A percentile compares a stretch with the other conserved stretches of the same genome.
Conservation (phyloP, 2,888 invertebrate genomes). For the Drosophila helvetica region DNA sequence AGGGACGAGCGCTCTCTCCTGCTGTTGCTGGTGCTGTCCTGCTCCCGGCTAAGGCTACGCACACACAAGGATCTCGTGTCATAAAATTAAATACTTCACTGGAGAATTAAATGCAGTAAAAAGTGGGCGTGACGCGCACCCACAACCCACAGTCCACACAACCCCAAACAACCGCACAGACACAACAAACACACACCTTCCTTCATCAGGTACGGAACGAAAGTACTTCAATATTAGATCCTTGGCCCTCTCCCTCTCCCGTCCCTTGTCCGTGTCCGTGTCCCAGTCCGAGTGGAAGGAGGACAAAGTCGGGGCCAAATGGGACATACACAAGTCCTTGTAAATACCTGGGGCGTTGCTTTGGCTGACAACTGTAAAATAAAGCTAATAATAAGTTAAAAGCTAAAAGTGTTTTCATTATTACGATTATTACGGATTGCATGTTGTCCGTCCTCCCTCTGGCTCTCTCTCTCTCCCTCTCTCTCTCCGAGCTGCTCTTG, state of each 20-base stretch:
- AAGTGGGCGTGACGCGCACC: slow-evolving; percentile 63
- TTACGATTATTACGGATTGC: slow-evolving; percentile 70
- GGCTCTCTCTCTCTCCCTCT: slow-evolving; percentile 7
- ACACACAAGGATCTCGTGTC: slow-evolving; percentile 66
- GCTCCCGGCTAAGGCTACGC: slow-evolving; percentile 46
- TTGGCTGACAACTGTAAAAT: slow-evolving; percentile 53
- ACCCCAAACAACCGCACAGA: slow-evolving; percentile 15
- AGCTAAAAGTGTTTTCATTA: slow-evolving; percentile 77
- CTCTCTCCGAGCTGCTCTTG: too few species aligned
- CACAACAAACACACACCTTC: slow-evolving; percentile 50
- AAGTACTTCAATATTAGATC: slow-evolving; percentile 37
- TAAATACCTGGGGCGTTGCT: slow-evolving; percentile 60
- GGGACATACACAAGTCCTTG: slow-evolving; percentile 37
- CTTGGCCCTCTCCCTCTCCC: not conserved
- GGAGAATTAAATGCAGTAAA: slow-evolving; percentile 80
- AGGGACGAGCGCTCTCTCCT: slow-evolving; percentile 50
- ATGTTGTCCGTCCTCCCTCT: slow-evolving; percentile 35
- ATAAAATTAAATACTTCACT: slow-evolving; percentile 82
- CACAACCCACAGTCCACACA: slow-evolving; percentile 22
- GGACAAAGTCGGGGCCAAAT: not conserved
- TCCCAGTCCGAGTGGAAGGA: not conserved
- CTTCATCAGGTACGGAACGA: slow-evolving; percentile 17
- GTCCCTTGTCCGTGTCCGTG: not conserved
- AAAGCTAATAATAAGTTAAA: slow-evolving; percentile 78
- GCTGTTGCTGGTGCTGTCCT: slow-evolving; percentile 2